These are phyloP conservation scores for Drosophila gaucha DNA, from an alignment of 2,888 invertebrate genomes.

Conservation along the genomic window DNA sequence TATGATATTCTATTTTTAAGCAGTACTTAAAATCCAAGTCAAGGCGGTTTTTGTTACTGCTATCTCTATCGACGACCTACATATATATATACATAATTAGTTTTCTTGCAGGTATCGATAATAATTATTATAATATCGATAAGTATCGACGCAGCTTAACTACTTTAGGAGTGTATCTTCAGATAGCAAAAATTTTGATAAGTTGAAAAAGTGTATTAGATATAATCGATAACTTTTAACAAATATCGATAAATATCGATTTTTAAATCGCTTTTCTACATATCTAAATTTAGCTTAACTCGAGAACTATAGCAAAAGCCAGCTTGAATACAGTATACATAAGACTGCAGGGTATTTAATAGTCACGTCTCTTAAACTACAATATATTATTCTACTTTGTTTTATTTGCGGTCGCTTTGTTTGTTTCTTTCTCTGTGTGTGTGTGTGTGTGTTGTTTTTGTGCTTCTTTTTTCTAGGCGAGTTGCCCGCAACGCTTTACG, in stretches of 20 bases:
- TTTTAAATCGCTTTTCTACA: too few relatives aligned
- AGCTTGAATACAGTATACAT: background rate
- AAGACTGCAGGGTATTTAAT: background rate
- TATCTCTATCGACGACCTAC: too few relatives aligned
- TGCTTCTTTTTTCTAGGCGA: conserved; percentile 24
- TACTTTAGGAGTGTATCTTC: too few relatives aligned
- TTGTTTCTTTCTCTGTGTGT: conserved; percentile 20
- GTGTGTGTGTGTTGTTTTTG: conserved; percentile 31
- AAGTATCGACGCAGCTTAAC: too few relatives aligned
- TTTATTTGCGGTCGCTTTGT: conserved; percentile 67
- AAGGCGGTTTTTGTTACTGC: too few relatives aligned
- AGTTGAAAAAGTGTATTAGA: background rate
- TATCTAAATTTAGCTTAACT: too few relatives aligned
- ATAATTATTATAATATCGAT: too few relatives aligned
- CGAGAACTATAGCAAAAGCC: background rate
- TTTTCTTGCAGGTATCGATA: too few relatives aligned
- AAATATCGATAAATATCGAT: background rate
- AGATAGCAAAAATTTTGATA: too few relatives aligned
- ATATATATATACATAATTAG: too few relatives aligned
- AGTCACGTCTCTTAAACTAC: background rate
- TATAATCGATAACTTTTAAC: background rate
- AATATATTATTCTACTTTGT: background rate
- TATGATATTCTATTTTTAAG: too few relatives aligned
- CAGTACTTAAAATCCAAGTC: too few relatives aligned
- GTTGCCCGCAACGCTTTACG: conserved; percentile 59